Evolutionary conservation across 2,888 invertebrate genomes (phyloP), one percentile per base, ranked within the genome.

Genomic region (Apoda limacodes): DNA sequence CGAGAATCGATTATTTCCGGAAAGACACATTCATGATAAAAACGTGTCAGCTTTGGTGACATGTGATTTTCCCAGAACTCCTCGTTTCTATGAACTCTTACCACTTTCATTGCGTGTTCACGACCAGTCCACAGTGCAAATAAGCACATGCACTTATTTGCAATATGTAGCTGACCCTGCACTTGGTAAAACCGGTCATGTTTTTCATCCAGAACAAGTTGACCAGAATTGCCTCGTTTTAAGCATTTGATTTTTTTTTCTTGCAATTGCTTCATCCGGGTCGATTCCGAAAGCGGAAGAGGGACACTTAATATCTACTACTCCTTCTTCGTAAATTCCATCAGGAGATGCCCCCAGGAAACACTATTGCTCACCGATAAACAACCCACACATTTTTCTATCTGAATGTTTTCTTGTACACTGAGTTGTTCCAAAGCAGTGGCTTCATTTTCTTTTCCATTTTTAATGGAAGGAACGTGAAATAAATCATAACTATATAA

Each of bases 311-410:
- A 38, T 27, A 27, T 34, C 34, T 7, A 38, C 26, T 2, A 38
- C 15, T 10, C 24, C 25, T 7, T 34, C 30, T 15, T 30, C 17
- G 4, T 11, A 22, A 10, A 32, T 11, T 1, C 39, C 39, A 17
- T 33, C 33, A 9, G 39, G 35, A 14, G 30, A 26, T 14, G 35
- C 35, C 2, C 31, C 35, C 28, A 39, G 26, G 29, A 30, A 39
- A 6, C 5, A 26, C 5, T 22, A 13, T 5, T 32, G 17, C 7
- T 21, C 19, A 7, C n/a, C n/a, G n/a, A n/a, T n/a, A n/a, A n/a
- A n/a, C n/a, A n/a, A n/a, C n/a, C n/a, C n/a, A n/a, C n/a, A 23
- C 27, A 36, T 23, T 22, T 25, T 20, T 32, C 9, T n/a, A 26
- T 32, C 20, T 30, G 12, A 13, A 28, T 26, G 17, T 32, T 32